Conservation (phyloP, 2,888 invertebrate genomes). For the Cantharis rustica region DNA sequence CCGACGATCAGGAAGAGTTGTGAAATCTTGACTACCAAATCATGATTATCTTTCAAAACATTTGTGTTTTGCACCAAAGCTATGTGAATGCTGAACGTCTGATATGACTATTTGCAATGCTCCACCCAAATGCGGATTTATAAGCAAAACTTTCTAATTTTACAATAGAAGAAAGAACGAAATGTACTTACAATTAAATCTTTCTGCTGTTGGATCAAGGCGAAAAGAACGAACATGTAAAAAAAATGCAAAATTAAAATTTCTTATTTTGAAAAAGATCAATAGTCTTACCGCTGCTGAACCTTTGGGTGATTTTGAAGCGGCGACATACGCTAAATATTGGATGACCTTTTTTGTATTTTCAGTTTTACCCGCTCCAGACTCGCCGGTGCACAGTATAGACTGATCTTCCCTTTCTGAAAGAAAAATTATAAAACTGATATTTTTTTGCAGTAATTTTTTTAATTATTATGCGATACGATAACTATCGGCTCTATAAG, state of each 20-base stretch:
- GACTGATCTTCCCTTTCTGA: constrained; percentile 99
- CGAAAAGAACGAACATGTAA: constrained; percentile 48
- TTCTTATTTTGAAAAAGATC: not conserved
- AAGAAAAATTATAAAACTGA: constrained; percentile 43
- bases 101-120: no score
- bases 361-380: constrained; percentile 99
- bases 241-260: constrained; percentile 48
- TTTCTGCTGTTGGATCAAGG: constrained; percentile 50
- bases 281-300: constrained; percentile 79
- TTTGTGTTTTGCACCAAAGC: no score
- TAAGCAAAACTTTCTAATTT: not conserved
- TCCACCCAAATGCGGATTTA: not conserved
- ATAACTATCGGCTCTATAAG: no score
- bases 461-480: not conserved
- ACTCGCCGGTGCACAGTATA: constrained; percentile 98
- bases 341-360: constrained; percentile 99
- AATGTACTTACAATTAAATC: constrained; percentile 57
- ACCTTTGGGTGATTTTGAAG: constrained; percentile 93
- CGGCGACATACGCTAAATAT: constrained; percentile 98
- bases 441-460: not conserved
- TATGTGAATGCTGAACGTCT: no score
- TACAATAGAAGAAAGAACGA: not conserved
- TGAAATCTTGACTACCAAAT: no score
- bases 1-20: no score
- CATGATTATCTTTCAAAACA: no score